These are phyloP conservation scores for Symphodus melops DNA, from an alignment of 2,113 vertebrate genomes.

Conservation along the genomic window DNA sequence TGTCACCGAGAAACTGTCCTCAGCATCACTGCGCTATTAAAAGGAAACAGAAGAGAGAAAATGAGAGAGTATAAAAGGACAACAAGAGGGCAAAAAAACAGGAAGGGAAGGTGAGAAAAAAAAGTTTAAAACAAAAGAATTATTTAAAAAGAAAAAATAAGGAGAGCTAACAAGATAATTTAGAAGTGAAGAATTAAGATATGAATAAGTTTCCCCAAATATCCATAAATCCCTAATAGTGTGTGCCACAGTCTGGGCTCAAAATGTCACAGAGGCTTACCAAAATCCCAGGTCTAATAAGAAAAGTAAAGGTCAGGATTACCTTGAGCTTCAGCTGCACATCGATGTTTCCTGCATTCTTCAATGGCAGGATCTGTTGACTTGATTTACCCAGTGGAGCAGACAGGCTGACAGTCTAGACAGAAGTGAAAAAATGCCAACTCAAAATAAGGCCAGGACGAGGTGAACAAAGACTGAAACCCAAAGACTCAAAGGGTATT, in stretches of 20 bases:
- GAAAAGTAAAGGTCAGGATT: slow-evolving; percentile 68
- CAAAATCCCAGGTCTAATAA: slow-evolving; percentile 54
- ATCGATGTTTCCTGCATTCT: slow-evolving; percentile 95
- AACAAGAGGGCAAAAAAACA: background rate
- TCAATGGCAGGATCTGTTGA: slow-evolving; percentile 89
- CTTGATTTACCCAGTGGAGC: slow-evolving; percentile 82
- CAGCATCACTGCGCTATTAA: slow-evolving; percentile 81
- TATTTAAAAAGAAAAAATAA: background rate
- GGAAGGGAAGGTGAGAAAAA: background rate
- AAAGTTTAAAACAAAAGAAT: too few species aligned
- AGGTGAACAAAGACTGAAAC: slow-evolving; percentile 1
- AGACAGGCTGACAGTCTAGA: slow-evolving; percentile 87
- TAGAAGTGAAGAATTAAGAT: background rate
- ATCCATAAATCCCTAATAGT: slow-evolving; percentile 26
- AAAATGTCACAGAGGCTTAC: slow-evolving; percentile 58
- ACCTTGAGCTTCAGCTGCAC: slow-evolving; percentile 91
- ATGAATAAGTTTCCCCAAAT: slow-evolving; percentile 23
- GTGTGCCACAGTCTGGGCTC: slow-evolving; percentile 27
- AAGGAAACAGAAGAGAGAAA: background rate
- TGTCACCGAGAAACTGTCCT: slow-evolving; percentile 86
- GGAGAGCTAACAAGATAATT: background rate
- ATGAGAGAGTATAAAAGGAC: background rate
- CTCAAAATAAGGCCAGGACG: slow-evolving; percentile 2
- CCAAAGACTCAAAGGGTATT: background rate
- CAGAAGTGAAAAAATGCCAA: slow-evolving; percentile 33